A percentile compares a stretch with the other conserved stretches of the same genome.
Evolutionary conservation across 2,888 invertebrate species (phyloP).

Genomic region (Thecocarcelia acutangulata): DNA sequence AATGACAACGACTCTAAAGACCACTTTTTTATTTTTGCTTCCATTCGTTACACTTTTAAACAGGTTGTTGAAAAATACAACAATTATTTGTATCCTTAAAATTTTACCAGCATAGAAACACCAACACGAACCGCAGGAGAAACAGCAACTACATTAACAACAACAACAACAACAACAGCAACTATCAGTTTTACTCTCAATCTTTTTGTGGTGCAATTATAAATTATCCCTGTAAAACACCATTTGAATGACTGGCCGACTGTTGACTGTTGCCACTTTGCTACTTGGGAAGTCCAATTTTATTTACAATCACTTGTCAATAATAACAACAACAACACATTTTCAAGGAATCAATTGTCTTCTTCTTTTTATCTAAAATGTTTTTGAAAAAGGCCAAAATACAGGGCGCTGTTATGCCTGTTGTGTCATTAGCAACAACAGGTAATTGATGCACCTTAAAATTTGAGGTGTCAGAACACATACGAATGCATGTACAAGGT

Average conservation of each 20-base stretch:
- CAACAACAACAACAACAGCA: too few species aligned
- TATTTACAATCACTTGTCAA: constrained; percentile 1
- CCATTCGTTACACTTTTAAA: constrained; percentile 27
- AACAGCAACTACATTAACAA: constrained; percentile 6
- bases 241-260: too few species aligned
- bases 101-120: constrained; percentile 25
- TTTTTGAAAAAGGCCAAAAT: not conserved
- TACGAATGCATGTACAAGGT: too few species aligned
- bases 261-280: constrained; percentile 74
- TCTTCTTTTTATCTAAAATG: not conserved
- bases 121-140: constrained; percentile 28
- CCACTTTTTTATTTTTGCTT: not conserved
- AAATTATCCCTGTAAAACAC: constrained; percentile 74
- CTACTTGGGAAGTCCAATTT: constrained; percentile 73
- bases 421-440: too few species aligned
- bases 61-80: constrained; percentile 21
- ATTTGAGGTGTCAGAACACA: too few species aligned
- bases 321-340: constrained; percentile 1
- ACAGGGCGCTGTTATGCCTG: too few species aligned
- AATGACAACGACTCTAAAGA: constrained; percentile 33
- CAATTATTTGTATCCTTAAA: constrained; percentile 8
- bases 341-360: not conserved
- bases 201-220: constrained; percentile 64
- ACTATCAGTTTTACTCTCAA: constrained; percentile 24
- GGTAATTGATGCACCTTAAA: too few species aligned